Evolutionary conservation across 2,797 vertebrate genomes (phyloP).

Genomic region (Mormyrops attenuatus): DNA sequence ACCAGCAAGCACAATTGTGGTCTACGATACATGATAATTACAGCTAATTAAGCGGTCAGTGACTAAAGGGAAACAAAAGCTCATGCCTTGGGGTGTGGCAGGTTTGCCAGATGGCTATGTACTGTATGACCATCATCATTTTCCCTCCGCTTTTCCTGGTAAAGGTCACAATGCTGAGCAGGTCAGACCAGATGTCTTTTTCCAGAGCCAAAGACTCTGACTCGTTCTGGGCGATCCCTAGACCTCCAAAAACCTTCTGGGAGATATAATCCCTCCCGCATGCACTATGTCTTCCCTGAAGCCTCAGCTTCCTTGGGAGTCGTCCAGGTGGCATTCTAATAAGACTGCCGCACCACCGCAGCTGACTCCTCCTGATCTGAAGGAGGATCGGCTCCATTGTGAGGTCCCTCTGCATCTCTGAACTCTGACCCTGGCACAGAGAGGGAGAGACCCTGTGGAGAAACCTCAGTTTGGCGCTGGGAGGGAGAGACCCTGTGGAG

Average conservation of each 20-base stretch:
- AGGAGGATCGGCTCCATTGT: background rate
- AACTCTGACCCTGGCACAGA: background rate
- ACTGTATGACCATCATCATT: background rate
- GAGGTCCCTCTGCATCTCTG: background rate
- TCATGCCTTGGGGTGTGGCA: background rate
- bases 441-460: too few species aligned
- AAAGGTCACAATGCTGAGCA: background rate
- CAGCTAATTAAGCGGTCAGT: background rate
- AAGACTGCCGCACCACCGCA: background rate
- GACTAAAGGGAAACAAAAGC: background rate
- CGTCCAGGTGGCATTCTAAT: background rate
- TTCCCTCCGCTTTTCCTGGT: background rate
- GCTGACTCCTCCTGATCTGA: background rate
- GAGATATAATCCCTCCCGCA: background rate
- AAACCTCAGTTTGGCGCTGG: too few species aligned
- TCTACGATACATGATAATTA: background rate
- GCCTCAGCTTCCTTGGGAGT: background rate
- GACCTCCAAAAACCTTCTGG: background rate
- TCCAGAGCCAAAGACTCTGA: background rate
- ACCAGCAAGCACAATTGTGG: background rate
- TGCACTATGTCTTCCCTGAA: background rate
- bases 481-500: background rate
- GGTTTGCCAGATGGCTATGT: background rate
- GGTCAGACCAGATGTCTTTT: background rate
- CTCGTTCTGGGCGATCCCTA: background rate